Base-by-base conservation (phyloP, 2,888 invertebrate genomes). In the Rotaria sp. region DNA sequence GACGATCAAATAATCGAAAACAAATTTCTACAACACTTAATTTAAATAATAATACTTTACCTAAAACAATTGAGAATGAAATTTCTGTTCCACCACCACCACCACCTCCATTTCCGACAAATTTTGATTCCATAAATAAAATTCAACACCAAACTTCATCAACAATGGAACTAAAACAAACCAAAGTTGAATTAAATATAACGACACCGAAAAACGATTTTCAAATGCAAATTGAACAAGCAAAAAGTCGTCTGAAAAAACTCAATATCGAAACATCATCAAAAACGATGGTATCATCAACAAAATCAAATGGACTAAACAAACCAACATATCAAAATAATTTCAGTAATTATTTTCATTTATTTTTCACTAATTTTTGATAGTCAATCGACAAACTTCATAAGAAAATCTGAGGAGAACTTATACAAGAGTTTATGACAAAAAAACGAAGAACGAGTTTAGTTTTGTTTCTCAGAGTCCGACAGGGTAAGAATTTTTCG, bases 181-280 rank as follows among this genome's bases (percentile, higher is more conserved):
- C 18, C 0, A 41, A 80, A 45, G 8, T 45, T n/a, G 45, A 80
- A 26, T 24, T 41, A 0, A 10, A 10, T 41, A 8, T 38, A 41
- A 75, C 26, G n/a, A 80, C 45, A n/a, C 2, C 24, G 24, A 38
- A 10, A 13, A 45, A 45, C n/a, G 45, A 80, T 24, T 80, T 80
- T n/a, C 80, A 80, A n/a, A 45, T n/a, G n/a, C 45, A 80, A 80
- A 80, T 80, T n/a, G 80, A 80, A 45, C 80, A 80, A 45, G 80
- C 80, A 18, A 80, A 45, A n/a, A n/a, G 11, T 80, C 26, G 80
- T 45, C n/a, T 80, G 21, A 80, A 80, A 45, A 80, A 80, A 45
- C 5, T 80, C 13, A n/a, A 80, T n/a, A 41, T 4, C 5, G 45
- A 45, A 26, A n/a, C 80, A 45, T 11, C 80, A 80, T 2, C 80